These are phyloP conservation scores for Maniola jurtina DNA, from an alignment of 1,140 invertebrate species.

Conservation along the genomic window DNA sequence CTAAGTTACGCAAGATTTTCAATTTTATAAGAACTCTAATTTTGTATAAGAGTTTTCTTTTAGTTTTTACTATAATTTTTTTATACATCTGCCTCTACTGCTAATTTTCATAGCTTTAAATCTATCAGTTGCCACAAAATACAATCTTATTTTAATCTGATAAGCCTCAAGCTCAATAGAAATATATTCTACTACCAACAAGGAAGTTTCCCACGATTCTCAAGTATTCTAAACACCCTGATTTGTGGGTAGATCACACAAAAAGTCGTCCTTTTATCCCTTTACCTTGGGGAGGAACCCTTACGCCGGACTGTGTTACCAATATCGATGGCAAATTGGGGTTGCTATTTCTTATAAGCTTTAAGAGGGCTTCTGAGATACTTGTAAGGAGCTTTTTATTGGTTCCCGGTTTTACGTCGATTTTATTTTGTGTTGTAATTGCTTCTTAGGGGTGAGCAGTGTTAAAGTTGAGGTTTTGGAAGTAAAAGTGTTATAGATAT, in stretches of 20 bases:
- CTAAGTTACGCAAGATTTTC: no score
- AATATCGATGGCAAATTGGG: constrained; percentile 72
- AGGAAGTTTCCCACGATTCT: constrained; percentile 53
- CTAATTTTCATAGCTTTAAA: no score
- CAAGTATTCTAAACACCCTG: constrained; percentile 54
- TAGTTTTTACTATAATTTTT: no score
- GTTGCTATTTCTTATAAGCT: constrained; percentile 44
- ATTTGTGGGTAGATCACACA: constrained; percentile 67
- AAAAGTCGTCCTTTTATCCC: constrained; percentile 68
- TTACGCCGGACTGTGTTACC: constrained; percentile 56
- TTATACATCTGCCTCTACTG: no score
- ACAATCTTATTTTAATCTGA: no score
- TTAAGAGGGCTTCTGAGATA: constrained; percentile 42
- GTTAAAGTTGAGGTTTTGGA: not conserved
- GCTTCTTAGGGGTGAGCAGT: not conserved
- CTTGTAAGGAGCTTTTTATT: constrained; percentile 50
- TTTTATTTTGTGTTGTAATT: constrained; percentile 27
- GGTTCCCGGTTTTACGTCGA: constrained; percentile 36
- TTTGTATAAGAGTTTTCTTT: no score
- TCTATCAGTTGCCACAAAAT: no score
- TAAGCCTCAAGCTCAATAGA: no score
- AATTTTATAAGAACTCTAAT: no score
- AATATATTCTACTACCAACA: constrained; percentile 1
- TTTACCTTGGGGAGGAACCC: constrained; percentile 48
- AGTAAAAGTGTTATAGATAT: no score